Conservation (phyloP, 2,888 invertebrate genomes). For the Keiferia lycopersicella region DNA sequence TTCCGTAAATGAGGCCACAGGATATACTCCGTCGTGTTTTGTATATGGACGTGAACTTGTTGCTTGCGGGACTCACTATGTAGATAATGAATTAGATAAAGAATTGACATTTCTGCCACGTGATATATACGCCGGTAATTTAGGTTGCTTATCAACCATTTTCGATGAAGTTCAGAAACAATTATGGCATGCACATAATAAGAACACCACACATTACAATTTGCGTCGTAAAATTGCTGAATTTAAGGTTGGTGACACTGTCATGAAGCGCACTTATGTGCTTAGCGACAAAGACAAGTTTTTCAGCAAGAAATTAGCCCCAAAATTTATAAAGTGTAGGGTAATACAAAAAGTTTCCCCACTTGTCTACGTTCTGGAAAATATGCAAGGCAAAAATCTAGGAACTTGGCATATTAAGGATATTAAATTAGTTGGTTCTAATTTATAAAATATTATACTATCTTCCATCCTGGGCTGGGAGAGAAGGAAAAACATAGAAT, state of each 20-base stretch:
- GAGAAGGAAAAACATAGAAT: too few species aligned
- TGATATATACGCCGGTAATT: constrained; percentile 32
- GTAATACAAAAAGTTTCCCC: constrained; percentile 21
- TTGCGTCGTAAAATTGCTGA: constrained; percentile 29
- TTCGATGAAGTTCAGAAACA: constrained; percentile 34
- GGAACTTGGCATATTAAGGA: constrained; percentile 19
- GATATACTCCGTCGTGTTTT: constrained; percentile 32
- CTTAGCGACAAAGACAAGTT: constrained; percentile 19
- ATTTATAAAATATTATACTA: neutral
- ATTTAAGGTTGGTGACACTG: constrained; percentile 36
- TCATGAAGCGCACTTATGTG: constrained; percentile 18
- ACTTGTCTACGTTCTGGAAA: constrained; percentile 2
- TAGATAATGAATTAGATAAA: constrained; percentile 24
- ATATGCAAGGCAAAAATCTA: neutral
- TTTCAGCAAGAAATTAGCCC: constrained; percentile 26
- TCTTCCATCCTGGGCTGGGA: too few species aligned
- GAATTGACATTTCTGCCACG: constrained; percentile 30
- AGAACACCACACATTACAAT: constrained; percentile 34
- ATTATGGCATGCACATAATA: constrained; percentile 31
- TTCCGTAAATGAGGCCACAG: constrained; percentile 32
- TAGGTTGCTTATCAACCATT: constrained; percentile 29
- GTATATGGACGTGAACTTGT: constrained; percentile 33
- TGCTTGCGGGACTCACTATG: constrained; percentile 31
- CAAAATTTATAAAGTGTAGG: constrained; percentile 23
- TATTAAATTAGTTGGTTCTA: constrained; percentile 1